phyloP scores from a whole-genome alignment of 2,797 vertebrate species.

The Muscicapa comitata region DNA sequence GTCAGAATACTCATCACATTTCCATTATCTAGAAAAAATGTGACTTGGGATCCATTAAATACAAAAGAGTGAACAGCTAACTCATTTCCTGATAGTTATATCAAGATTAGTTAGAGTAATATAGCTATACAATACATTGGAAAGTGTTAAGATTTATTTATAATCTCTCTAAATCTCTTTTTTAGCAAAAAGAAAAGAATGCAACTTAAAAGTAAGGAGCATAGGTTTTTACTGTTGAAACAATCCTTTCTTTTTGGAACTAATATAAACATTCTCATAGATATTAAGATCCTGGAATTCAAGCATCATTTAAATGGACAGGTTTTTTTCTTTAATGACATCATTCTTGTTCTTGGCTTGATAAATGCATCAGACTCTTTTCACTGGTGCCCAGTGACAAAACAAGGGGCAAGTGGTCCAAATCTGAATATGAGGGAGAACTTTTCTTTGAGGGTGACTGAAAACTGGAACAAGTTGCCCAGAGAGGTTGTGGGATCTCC shows the following conservation, averaged over 20 bases:
- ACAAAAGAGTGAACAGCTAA: conserved; percentile 27
- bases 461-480: background rate
- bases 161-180: background rate
- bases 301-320: background rate
- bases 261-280: background rate
- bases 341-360: background rate
- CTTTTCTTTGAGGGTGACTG: background rate
- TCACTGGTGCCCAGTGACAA: background rate
- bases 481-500: background rate
- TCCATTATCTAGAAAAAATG: conserved; percentile 28
- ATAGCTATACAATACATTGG: background rate
- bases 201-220: background rate
- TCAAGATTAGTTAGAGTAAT: conserved; percentile 26
- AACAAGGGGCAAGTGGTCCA: background rate
- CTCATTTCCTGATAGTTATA: conserved; percentile 1
- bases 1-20: conserved; percentile 20
- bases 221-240: background rate
- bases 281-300: background rate
- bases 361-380: background rate
- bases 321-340: background rate
- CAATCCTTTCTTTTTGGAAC: background rate
- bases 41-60: conserved; percentile 38
- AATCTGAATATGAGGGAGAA: background rate
- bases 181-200: background rate
- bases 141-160: background rate